Percentiles rank a stretch among this genome's conserved stretches.
Conservation (phyloP, 2,113 vertebrate species). For the Plotosus lineatus region DNA sequence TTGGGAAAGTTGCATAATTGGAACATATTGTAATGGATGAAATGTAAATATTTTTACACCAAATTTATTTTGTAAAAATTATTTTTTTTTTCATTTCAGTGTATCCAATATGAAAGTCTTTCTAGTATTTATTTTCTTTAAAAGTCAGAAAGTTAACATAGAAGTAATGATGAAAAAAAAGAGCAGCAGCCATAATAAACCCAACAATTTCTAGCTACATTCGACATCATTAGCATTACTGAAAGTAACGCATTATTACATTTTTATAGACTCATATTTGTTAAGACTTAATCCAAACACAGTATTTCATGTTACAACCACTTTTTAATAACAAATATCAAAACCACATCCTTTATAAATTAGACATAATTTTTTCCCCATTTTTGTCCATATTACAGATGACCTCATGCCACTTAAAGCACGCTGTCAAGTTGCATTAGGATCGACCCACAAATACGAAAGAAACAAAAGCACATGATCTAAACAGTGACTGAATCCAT, state of each 20-base stretch:
- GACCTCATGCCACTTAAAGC: slow-evolving; percentile 28
- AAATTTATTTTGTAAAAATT: not conserved
- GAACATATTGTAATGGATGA: not conserved
- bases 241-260: no score
- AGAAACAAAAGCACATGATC: slow-evolving; percentile 12
- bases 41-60: no score
- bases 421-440: slow-evolving; percentile 35
- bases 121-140: no score
- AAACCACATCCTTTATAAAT: not conserved
- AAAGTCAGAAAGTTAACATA: no score
- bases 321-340: not conserved
- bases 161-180: no score
- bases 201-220: no score
- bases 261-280: no score
- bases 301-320: not conserved
- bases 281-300: not conserved
- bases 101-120: no score
- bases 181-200: no score
- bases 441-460: slow-evolving; percentile 24
- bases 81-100: no score
- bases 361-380: not conserved
- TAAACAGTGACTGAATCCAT: not conserved
- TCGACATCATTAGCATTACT: no score
- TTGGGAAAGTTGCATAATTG: not conserved
- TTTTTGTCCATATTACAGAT: slow-evolving; percentile 4